Conservation (phyloP, 2,113 vertebrate genomes). For the Natator depressus region DNA sequence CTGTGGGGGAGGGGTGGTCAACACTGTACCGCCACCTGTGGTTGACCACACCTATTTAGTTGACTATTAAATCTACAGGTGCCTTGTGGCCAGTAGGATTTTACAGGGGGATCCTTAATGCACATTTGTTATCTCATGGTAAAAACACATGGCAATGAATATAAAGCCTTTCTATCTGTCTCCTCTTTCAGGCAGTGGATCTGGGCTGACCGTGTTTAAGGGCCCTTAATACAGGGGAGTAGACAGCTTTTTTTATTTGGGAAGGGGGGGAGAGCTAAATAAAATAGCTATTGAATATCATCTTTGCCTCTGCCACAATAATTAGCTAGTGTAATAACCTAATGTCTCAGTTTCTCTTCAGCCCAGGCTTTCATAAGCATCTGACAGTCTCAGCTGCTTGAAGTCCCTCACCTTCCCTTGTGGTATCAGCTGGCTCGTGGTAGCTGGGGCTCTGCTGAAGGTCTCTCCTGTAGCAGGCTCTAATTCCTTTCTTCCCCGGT, state of each 20-base stretch:
- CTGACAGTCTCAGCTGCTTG: not conserved
- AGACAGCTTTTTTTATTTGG: not conserved
- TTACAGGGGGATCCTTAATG: not conserved
- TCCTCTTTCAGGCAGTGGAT: fast-evolving
- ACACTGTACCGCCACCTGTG: not conserved
- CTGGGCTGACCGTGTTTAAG: not conserved
- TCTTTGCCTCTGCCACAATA: not conserved
- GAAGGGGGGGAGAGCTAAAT: not conserved
- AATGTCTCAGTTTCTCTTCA: not conserved
- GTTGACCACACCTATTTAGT: not conserved
- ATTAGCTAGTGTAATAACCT: not conserved
- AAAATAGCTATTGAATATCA: not conserved
- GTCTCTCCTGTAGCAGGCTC: fast-evolving
- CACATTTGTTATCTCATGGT: not conserved
- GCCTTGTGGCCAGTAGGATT: not conserved
- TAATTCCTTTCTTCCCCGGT: not conserved
- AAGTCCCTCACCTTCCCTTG: not conserved
- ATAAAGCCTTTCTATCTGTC: not conserved
- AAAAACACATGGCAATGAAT: not conserved
- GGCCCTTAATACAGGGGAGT: not conserved
- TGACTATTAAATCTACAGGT: not conserved
- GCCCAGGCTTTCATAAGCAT: not conserved
- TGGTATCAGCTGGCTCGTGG: fast-evolving
- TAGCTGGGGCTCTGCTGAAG: not conserved
- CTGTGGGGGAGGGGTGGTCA: not conserved